Percentiles rank a stretch among this genome's conserved stretches.
phyloP scores from a whole-genome alignment of 2,888 invertebrate genomes.

The Drosophila paramelanica region DNA sequence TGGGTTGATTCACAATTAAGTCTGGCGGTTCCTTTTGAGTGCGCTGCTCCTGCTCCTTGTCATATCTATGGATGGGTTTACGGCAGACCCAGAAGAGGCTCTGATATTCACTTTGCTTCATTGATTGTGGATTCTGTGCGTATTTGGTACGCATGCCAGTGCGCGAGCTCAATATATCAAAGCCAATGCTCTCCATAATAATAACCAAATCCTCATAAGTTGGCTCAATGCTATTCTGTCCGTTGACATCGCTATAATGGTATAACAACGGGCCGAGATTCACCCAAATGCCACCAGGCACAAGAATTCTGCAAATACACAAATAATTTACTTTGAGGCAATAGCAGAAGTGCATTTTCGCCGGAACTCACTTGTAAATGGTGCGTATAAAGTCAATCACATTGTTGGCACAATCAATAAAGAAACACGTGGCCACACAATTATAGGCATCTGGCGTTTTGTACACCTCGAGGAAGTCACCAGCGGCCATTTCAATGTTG shows the following conservation, averaged over 20 bases:
- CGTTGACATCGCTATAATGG: slow-evolving; percentile 94
- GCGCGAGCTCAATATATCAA: slow-evolving; percentile 90
- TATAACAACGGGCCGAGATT: slow-evolving; percentile 97
- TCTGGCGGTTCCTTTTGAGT: slow-evolving; percentile 50
- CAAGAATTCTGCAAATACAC: slow-evolving; percentile 87
- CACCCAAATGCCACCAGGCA: slow-evolving; percentile 95
- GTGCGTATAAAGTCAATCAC: slow-evolving; percentile 97
- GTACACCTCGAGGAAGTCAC: slow-evolving; percentile 94
- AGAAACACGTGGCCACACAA: slow-evolving; percentile 98
- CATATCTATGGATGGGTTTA: slow-evolving; percentile 87
- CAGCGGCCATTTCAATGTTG: slow-evolving; percentile 97
- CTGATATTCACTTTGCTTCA: slow-evolving; percentile 96
- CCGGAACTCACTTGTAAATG: slow-evolving; percentile 88
- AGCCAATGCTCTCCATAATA: slow-evolving; percentile 93
- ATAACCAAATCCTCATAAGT: slow-evolving; percentile 93
- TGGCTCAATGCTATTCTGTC: slow-evolving; percentile 96
- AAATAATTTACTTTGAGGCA: neutral
- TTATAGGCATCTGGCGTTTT: slow-evolving; percentile 87
- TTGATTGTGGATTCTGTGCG: slow-evolving; percentile 95
- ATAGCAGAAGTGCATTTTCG: neutral
- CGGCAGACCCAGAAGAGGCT: slow-evolving; percentile 96
- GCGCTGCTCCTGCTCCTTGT: slow-evolving; percentile 8
- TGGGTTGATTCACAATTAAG: slow-evolving; percentile 48
- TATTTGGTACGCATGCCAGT: slow-evolving; percentile 93
- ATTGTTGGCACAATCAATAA: slow-evolving; percentile 99